A percentile compares a stretch with the other conserved stretches of the same genome.
phyloP scores from a whole-genome alignment of 2,888 invertebrate species.

The Drosophila parthenogenetica region DNA sequence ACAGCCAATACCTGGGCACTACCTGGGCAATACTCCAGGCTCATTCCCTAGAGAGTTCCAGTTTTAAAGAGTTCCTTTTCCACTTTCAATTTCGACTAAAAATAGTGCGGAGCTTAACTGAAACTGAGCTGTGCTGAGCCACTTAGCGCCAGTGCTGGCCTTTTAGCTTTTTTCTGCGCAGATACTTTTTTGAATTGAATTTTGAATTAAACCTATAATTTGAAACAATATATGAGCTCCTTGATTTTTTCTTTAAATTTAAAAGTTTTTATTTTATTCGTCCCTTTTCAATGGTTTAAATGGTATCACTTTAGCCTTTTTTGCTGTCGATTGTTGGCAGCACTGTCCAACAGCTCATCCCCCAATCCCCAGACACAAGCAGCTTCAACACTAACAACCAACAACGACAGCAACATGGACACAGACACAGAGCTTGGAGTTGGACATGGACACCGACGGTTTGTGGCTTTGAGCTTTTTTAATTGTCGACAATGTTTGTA shows the following conservation, averaged over 20 bases:
- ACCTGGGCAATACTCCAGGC: conserved; percentile 58
- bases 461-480: conserved; percentile 67
- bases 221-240: no score
- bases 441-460: conserved; percentile 44
- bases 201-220: no score
- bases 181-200: no score
- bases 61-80: conserved; percentile 14
- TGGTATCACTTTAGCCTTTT: no score
- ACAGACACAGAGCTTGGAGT: conserved; percentile 1
- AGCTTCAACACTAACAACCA: conserved; percentile 4
- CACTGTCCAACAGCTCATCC: conserved; percentile 55
- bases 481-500: conserved; percentile 81
- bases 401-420: conserved; percentile 16
- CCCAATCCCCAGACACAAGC: conserved; percentile 50
- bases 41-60: conserved; percentile 47
- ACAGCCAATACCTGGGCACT: no score
- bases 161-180: no score
- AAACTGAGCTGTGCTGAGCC: conserved; percentile 21
- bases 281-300: no score
- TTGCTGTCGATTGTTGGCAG: no score
- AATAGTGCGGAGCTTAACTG: conserved; percentile 55
- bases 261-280: no score
- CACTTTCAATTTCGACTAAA: conserved; percentile 81
- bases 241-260: no score
- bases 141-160: conserved; percentile 41